phyloP scores from a whole-genome alignment of 2,113 vertebrate genomes.

The Canis aureus region DNA sequence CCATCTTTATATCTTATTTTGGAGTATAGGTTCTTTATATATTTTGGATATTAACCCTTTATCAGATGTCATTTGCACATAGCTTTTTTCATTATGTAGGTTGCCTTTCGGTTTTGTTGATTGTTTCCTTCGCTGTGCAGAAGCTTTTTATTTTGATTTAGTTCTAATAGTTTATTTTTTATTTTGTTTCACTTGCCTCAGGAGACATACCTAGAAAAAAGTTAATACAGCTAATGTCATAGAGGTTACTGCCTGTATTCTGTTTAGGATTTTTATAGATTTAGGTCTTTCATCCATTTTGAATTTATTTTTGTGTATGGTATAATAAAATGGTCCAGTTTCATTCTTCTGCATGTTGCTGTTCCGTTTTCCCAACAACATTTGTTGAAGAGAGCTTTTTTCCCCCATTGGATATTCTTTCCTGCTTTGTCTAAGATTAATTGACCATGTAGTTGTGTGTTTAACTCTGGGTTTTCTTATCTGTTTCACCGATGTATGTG shows the following conservation, averaged over 20 bases:
- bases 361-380: background rate
- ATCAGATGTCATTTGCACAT: background rate
- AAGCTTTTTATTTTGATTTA: background rate
- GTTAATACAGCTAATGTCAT: background rate
- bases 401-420: background rate
- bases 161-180: background rate
- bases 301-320: background rate
- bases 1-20: background rate
- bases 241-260: background rate
- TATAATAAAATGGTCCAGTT: background rate
- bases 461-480: background rate
- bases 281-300: background rate
- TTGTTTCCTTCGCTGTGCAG: background rate
- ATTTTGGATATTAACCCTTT: background rate
- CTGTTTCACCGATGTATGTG: background rate
- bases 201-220: background rate
- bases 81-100: background rate
- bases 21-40: background rate
- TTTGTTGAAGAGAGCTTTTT: background rate
- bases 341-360: background rate
- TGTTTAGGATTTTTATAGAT: background rate
- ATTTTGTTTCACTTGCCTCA: background rate
- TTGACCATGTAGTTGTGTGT: background rate
- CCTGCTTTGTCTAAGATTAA: background rate
- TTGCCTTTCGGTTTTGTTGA: background rate